Base-by-base conservation (phyloP, 2,888 invertebrate species). In the Ectobius pallidus region DNA sequence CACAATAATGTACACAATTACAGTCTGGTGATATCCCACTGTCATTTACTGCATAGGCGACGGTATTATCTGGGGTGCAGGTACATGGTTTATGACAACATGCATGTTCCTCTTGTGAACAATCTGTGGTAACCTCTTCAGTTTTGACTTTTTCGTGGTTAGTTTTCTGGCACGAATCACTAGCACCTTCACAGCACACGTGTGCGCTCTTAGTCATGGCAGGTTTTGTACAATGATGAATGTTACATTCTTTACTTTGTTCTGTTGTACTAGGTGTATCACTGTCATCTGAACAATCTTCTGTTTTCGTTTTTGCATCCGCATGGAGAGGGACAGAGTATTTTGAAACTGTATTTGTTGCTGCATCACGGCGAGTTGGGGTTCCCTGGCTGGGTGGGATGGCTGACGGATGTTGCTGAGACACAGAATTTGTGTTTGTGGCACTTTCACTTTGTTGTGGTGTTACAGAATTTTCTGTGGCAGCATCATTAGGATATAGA, bases 291-390 rank as follows among this genome's bases (percentile, higher is more conserved):
- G 39, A 39, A 30, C 20, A 30, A 14, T n/a, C 20, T 30, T 16
- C 61, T 9, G 14, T 25, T 14, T 34, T 39, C 1, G 22, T 22
- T 18, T 14, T 18, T 2, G 3, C 46, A 27, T 65, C 65, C 2
- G 25, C n/a, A 44, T 65, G 25, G 2, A 46, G n/a, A 4, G 65
- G 65, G 6, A 30, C n/a, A 6, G 32, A 30, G 9, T 58, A 58
- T 58, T 58, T 58, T 9, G 44, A 27, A 4, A 65, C 25, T 27
- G 65, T 65, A 46, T 65, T 65, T 2, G 65, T 65, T 7, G 44
- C 44, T n/a, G 65, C 65, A 44, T 44, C 65, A 44, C 65, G 65
- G 9, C 65, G 65, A n/a, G 46, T 7, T 7, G 65, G 65, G 18
- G 44, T 46, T 20, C 65, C 65, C 18, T 65, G 44, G 1, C 27